Base-by-base conservation (phyloP, 2,888 invertebrate species). In the Ecdyonurus torrentis region DNA sequence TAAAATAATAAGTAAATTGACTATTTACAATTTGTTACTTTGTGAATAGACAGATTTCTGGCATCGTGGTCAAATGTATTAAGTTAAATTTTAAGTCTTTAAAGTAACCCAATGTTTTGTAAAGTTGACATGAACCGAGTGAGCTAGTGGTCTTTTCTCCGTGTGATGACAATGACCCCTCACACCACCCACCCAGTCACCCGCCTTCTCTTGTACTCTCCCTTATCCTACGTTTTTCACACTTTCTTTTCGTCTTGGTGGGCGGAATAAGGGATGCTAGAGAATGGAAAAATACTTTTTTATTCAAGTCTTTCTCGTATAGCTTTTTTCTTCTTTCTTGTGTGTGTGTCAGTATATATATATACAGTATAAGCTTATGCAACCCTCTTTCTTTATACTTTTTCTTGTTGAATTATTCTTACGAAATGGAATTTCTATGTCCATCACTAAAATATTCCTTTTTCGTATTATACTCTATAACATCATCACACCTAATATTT, bases 401-500 rank as follows among this genome's bases (percentile, higher is more conserved):
- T 15, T 37, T 25, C 25, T n/a, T 24, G 19, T 25, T 25, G 25
- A 60, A 60, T 60, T 60, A 60, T 60, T 60, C 25, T 23, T 20
- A 60, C 25, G 25, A 20, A 60, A 60, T 60, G 60, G 60, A 60
- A 37, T 60, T 60, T 25, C 37, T 60, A 37, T 60, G 60, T 60
- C 19, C 37, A 37, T 37, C 37, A 37, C 37, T 37, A 37, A 37
- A 37, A 37, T 37, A 37, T 37, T 37, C 37, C 15, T 37, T 37
- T 37, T 37, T 15, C 37, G 37, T 37, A 37, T 15, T 10, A 37
- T 15, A 37, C n/a, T 10, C 61, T 50, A 25, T 50, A 10, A 22
- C 61, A 18, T 22, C 23, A 19, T 10, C 61, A 22, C 61, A 19
- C 61, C 52, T 52, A 18, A 20, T 20, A 50, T 23, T 3, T 24